These are phyloP conservation scores for Philhelius pedissequus DNA, from an alignment of 2,888 invertebrate genomes.

Conservation along the genomic window DNA sequence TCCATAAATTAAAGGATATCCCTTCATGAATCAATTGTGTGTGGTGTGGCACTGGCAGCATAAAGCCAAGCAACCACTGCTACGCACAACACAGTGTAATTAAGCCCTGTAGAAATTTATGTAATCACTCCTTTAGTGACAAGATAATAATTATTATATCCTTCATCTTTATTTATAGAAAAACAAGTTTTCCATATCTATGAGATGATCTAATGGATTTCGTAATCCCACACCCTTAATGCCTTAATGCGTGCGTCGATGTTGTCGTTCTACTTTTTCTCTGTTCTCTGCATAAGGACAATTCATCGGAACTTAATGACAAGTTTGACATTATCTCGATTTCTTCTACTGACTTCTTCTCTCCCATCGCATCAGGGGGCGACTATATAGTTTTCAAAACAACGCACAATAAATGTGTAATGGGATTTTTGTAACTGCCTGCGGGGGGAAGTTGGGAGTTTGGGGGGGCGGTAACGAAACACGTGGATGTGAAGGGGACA, in stretches of 20 bases:
- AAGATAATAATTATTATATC: slow-evolving; percentile 63
- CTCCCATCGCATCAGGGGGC: neutral
- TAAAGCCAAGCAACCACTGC: neutral
- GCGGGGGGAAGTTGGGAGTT: neutral
- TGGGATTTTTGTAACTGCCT: slow-evolving; percentile 13
- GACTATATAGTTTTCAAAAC: neutral
- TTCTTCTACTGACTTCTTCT: slow-evolving; percentile 38
- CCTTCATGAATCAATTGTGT: neutral
- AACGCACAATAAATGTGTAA: slow-evolving; percentile 1
- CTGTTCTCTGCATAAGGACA: neutral
- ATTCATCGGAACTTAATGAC: slow-evolving; percentile 63
- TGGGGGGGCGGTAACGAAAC: neutral
- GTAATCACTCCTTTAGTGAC: slow-evolving; percentile 65
- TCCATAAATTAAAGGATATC: slow-evolving; percentile 39
- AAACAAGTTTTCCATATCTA: slow-evolving; percentile 62
- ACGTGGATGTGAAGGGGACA: neutral
- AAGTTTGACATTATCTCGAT: slow-evolving; percentile 65
- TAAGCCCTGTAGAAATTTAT: slow-evolving; percentile 49
- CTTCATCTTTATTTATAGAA: slow-evolving; percentile 62
- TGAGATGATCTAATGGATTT: slow-evolving; percentile 62
- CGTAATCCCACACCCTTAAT: neutral
- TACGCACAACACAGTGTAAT: slow-evolving; percentile 29
- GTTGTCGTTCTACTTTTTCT: neutral
- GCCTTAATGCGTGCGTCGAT: neutral
- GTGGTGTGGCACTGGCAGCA: neutral